A percentile compares a stretch with the other conserved stretches of the same genome.
Evolutionary conservation across 1,140 invertebrate genomes (phyloP).

Genomic region (Brachionus manjavacas): DNA sequence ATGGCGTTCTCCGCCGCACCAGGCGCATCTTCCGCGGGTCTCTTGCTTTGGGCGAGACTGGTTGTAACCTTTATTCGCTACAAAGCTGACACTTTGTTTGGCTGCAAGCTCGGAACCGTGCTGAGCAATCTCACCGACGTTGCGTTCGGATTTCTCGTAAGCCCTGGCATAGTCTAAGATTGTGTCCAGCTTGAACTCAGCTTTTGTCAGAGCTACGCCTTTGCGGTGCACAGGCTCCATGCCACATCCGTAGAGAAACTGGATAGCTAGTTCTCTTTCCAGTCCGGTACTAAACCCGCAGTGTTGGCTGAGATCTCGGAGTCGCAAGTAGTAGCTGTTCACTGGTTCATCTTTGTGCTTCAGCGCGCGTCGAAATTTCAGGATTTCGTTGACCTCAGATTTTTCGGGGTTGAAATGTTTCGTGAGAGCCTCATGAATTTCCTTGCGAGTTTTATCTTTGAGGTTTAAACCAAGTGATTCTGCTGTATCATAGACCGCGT

Average conservation of each 20-base stretch:
- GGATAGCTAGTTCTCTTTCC: background rate
- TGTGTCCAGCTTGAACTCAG: background rate
- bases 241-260: background rate
- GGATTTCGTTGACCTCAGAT: background rate
- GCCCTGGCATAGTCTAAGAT: background rate
- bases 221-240: background rate
- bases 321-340: background rate
- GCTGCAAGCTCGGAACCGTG: background rate
- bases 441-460: background rate
- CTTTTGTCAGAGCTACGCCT: background rate
- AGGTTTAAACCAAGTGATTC: background rate
- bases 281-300: background rate
- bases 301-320: background rate
- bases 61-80: background rate
- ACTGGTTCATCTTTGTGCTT: background rate
- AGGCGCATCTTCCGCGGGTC: background rate
- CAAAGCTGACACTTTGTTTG: background rate
- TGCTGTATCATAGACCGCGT: background rate
- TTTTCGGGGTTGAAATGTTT: background rate
- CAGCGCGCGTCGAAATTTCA: background rate
- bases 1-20: background rate
- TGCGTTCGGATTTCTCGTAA: background rate
- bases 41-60: background rate
- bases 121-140: background rate
- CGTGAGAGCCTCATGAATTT: background rate